Percentiles rank a stretch among this genome's conserved stretches.
These are phyloP conservation scores for Allygus modestus DNA, from an alignment of 2,888 invertebrate genomes.

Conservation along the genomic window DNA sequence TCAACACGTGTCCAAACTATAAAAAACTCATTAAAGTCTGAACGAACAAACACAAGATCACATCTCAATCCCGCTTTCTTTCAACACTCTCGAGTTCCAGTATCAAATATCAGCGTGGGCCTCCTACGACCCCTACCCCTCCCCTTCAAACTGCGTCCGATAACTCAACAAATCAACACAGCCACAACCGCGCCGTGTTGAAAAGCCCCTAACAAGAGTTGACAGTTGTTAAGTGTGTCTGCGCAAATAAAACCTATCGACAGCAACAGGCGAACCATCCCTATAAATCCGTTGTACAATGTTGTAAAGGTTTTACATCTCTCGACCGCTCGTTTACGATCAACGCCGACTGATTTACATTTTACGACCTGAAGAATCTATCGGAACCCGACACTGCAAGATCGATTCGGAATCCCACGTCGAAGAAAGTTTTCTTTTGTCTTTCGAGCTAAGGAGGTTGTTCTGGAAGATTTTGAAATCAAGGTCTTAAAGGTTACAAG, in stretches of 20 bases:
- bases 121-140: slow-evolving; percentile 5
- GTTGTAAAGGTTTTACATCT: slow-evolving; percentile 53
- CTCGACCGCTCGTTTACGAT: slow-evolving; percentile 43
- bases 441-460: not conserved
- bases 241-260: slow-evolving; percentile 45
- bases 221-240: slow-evolving; percentile 44
- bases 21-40: not conserved
- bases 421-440: not conserved
- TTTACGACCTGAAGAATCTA: slow-evolving; percentile 55
- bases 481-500: too few species aligned
- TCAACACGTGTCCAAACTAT: not conserved
- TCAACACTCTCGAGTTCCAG: not conserved
- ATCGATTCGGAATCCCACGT: slow-evolving; percentile 29
- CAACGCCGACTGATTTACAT: slow-evolving; percentile 48
- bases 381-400: slow-evolving; percentile 45
- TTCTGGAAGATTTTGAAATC: too few species aligned
- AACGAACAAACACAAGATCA: not conserved
- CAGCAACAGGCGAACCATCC: slow-evolving; percentile 48
- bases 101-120: slow-evolving; percentile 33
- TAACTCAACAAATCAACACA: slow-evolving; percentile 41
- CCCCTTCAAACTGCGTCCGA: not conserved
- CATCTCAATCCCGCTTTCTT: not conserved
- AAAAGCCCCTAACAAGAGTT: slow-evolving; percentile 48
- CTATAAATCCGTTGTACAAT: slow-evolving; percentile 52
- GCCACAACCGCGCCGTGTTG: slow-evolving; percentile 1